Conservation (phyloP, 1,140 invertebrate genomes). For the Plodia interpunctella region DNA sequence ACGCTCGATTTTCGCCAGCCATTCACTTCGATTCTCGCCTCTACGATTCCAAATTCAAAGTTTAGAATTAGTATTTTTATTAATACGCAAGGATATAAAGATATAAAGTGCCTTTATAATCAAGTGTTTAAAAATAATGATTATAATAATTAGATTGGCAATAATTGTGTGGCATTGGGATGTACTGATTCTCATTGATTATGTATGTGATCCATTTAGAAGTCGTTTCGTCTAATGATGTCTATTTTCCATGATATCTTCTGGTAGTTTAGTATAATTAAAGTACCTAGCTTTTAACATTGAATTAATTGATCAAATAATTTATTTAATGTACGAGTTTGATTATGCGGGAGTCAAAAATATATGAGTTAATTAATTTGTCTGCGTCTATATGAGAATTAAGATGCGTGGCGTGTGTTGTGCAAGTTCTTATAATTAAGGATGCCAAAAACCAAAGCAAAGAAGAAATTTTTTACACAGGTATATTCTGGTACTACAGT, state of each 20-base stretch:
- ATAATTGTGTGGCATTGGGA: slow-evolving; percentile 1
- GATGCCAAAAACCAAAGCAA: no score
- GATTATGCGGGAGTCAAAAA: no score
- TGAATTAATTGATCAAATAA: slow-evolving; percentile 3
- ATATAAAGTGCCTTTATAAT: not conserved
- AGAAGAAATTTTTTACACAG: no score
- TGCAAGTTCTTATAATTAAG: no score
- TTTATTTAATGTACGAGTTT: not conserved
- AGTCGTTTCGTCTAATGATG: not conserved
- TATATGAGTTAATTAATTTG: no score
- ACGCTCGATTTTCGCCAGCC: slow-evolving; percentile 23
- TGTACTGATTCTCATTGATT: not conserved
- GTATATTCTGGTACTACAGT: no score
- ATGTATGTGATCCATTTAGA: slow-evolving; percentile 2
- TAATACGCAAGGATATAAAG: not conserved
- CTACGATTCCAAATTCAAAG: not conserved
- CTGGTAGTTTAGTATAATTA: not conserved
- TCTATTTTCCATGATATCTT: not conserved
- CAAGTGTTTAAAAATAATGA: not conserved
- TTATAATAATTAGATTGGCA: not conserved
- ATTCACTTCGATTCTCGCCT: slow-evolving; percentile 14
- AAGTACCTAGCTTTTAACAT: not conserved
- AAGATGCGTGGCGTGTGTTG: no score
- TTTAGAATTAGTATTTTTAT: slow-evolving; percentile 3
- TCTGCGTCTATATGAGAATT: no score